Percentiles rank a stretch among this genome's conserved stretches.
Conservation (phyloP, 2,113 vertebrate species). For the Pyrgilauda ruficollis region DNA sequence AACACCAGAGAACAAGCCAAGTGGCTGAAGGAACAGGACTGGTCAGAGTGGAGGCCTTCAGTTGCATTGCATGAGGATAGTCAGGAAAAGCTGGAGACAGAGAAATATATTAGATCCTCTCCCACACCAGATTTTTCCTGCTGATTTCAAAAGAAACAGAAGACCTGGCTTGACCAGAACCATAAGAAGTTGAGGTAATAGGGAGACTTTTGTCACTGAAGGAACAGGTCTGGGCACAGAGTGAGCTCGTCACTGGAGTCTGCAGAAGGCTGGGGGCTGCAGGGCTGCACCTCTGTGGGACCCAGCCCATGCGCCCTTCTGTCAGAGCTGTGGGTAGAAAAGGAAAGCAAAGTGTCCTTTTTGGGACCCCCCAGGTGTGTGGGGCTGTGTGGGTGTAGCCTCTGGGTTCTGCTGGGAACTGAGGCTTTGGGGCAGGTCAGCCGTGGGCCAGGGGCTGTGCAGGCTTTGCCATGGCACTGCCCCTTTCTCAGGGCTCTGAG, state of each 20-base stretch:
- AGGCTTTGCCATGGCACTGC: neutral
- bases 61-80: neutral
- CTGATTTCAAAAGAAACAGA: neutral
- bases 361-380: neutral
- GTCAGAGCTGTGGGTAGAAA: neutral
- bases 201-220: neutral
- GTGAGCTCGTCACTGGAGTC: rapidly evolving
- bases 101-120: neutral
- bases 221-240: neutral
- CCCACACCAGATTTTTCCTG: neutral
- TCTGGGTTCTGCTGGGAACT: neutral
- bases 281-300: neutral
- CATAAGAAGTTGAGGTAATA: neutral
- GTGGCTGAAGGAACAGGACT: neutral
- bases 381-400: neutral
- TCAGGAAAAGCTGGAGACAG: neutral
- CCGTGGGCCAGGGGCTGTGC: rapidly evolving
- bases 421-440: neutral
- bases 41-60: neutral
- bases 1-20: slow-evolving; percentile 9
- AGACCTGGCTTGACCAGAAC: neutral
- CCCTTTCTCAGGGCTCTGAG: neutral
- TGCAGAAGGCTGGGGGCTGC: neutral
- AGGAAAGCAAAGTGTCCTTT: neutral
- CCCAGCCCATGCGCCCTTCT: neutral